Base-by-base conservation (phyloP, 2,888 invertebrate species). In the Steinernema scapterisci region DNA sequence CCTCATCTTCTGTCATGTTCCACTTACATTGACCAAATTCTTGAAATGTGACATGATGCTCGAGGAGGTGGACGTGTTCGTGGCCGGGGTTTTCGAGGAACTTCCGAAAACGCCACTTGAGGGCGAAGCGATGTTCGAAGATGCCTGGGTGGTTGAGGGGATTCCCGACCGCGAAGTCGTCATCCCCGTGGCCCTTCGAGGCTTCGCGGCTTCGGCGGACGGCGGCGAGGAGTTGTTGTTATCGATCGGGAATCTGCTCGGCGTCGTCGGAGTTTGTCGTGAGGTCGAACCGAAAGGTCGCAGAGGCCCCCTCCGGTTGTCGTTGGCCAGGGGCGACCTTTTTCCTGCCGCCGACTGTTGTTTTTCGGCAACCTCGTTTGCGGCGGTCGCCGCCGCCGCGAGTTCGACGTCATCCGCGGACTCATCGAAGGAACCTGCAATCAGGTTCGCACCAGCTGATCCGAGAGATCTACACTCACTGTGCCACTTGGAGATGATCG, bases 21-120 rank as follows among this genome's bases (percentile, higher is more conserved):
- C 56, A 70, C 82, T 79, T 63, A 84, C 85, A 79, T 83, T 83
- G 46, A 85, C 83, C 45, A 85, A 75, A 72, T 81, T 83, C 76
- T 86, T 86, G 81, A 86, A 85, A 75, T 86, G 86, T 38, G 76
- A 81, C 75, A 81, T 81, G 23, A 80, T 75, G 38, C 74, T 79
- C 27, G 63, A 63, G 38, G 63, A 63, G 27, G 63, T 63, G 27
- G 63, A 27, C 31, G 63, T 63, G 63, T 63, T 63, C 27, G 63
- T 23, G 54, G 54, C 63, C 31, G 27, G 16, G 31, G 63, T 21
- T 31, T 16, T 27, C 7, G 31, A 31, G 7, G 63, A 63, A 31
- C 63, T 31, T 25, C 63, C 63, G 16, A 63, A 63, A 16, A 63
- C 63, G 27, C 63, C 63, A 16, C 63, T 63, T 1, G 63, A 63